Base-by-base conservation (phyloP, 2,888 invertebrate species). In the Megalurothrips usitatus region DNA sequence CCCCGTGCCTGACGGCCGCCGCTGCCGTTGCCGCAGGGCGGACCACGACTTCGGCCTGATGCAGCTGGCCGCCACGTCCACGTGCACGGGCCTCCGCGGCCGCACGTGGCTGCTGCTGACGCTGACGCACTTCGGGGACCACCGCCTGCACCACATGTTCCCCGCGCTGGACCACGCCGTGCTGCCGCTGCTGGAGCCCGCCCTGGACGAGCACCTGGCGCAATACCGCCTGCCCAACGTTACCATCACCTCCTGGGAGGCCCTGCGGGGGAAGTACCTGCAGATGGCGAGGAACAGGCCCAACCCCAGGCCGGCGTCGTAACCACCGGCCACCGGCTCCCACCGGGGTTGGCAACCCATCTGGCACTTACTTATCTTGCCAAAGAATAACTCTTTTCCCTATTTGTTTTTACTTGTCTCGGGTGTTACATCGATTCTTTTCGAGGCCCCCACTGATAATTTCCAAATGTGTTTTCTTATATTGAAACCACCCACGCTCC, bases 111-210 rank as follows among this genome's bases (percentile, higher is more conserved):
- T 91, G 82, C 92, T 93, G 85, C 87, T 93, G 82, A 90, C 91
- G 0, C 86, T 95, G 81, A 93, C 93, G 0, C 90, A 92, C 82
- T 95, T 94, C 84, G 95, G 95, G 0, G 92, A 93, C 82, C 96
- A 96, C 85, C 89, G 90, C 0, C 87, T 95, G 1, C 95, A 96
- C 86, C 96, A 96, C 87, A 87, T 95, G 26, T 92, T 95, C 84
- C 95, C 95, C 0, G 93, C 94, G 0, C 84, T 96, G 52, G 95
- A 95, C 86, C 95, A 95, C 84, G 92, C 91, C 0, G 90, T 92
- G 82, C 86, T 96, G 19, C 90, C 90, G 11, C 89, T 91, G 80
- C 87, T 95, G 6, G 91, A 92, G 85, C 91, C 92, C 0, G 89
- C 90, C 0, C 89, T 92, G 17, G 84, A 90, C 10, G 88, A 92